Base-by-base conservation (phyloP, 2,797 vertebrate species). In the Vireo griseus region DNA sequence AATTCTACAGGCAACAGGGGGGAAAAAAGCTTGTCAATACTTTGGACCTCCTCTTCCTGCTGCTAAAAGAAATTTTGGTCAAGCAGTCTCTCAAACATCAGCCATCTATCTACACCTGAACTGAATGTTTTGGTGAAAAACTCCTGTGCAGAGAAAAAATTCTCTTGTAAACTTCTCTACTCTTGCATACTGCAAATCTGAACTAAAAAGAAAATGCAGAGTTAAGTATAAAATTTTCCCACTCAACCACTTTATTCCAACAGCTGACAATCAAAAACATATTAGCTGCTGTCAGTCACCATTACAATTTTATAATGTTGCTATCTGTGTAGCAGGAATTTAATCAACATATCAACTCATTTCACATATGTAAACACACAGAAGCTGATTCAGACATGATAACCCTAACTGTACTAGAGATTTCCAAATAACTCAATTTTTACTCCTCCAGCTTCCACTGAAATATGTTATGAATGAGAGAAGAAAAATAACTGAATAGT, bases 231-330 rank as follows among this genome's bases (percentile, higher is more conserved):
- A 61, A 16, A n/a, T 80, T 73, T 93, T 82, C 57, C 42, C 21
- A 86, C 54, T 58, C 58, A 88, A 18, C 7, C 13, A 47, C 66
- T 91, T 77, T 39, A 42, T 89, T 87, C 25, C 57, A 92, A 77
- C 22, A 89, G 15, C 72, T 92, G 84, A 93, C 80, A 93, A 80
- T 94, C 81, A 84, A 81, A 95, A 88, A 7, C 72, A 78, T 68
- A 77, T 92, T 88, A 88, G 13, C 54, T 92, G 33, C 87, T 93
- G 81, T 87, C 92, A 89, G 52, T 86, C 87, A 89, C 8, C 35
- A 58, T 58, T 52, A 77, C 16, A 58, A 80, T 89, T 93, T 92
- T 85, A 58, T 74, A 74, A 45, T 45, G 31, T 52, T 91, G 75
- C 31, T 91, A 77, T n/a, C 66, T 66, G 31, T 62, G 61, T 37